Evolutionary conservation across 30 jellyfish, hydroid and myxozoan genomes (phyloP).

Genomic region (Turritopsis dohrnii): DNA sequence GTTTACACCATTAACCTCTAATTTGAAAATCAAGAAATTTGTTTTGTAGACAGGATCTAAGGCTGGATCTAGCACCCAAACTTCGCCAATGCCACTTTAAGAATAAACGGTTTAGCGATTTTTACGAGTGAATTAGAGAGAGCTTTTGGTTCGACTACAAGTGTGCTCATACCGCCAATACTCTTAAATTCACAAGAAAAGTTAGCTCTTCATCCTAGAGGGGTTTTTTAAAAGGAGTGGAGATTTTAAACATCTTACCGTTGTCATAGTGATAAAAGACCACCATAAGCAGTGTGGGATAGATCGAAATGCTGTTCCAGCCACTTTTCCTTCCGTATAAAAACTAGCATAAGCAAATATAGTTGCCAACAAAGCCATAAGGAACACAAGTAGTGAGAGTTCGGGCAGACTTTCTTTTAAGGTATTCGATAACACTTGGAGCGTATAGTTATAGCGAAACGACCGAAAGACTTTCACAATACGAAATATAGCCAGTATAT

Average conservation of each 20-base stretch:
- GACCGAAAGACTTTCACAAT: slow-evolving; percentile 80
- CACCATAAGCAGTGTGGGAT: slow-evolving; percentile 90
- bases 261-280: slow-evolving; percentile 89
- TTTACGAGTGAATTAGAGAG: no score
- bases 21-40: no score
- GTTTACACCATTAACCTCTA: no score
- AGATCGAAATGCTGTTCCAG: slow-evolving; percentile 47
- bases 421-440: slow-evolving; percentile 81
- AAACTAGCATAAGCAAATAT: slow-evolving; percentile 75
- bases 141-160: no score
- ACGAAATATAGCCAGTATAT: slow-evolving; percentile 73
- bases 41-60: no score
- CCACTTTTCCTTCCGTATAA: slow-evolving; percentile 51
- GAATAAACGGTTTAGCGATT: no score
- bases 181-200: neutral
- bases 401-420: slow-evolving; percentile 78
- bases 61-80: no score
- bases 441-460: slow-evolving; percentile 76
- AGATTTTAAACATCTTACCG: slow-evolving; percentile 45
- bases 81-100: no score
- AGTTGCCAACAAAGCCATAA: slow-evolving; percentile 62
- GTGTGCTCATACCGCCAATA: no score
- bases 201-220: neutral
- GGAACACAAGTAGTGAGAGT: slow-evolving; percentile 63
- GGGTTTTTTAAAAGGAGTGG: neutral